Evolutionary conservation across 2,888 invertebrate species (phyloP), one percentile per base, ranked within the genome.

Genomic region (Dilophus febrilis): DNA sequence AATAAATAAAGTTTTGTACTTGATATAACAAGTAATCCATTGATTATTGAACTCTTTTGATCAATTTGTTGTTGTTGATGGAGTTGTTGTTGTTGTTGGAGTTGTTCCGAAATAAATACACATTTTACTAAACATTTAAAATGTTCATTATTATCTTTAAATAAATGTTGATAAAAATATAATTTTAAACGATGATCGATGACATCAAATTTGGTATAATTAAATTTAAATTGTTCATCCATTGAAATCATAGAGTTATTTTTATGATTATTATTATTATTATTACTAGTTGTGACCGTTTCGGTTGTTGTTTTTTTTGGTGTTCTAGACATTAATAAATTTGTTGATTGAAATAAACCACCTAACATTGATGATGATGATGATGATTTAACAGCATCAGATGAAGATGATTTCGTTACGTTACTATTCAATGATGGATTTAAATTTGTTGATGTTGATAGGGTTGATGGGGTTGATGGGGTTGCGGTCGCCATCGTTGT

Each of bases 111-210:
- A 22, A 22, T 22, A 6, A 22, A 22, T 22, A 22, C 8, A 22
- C 22, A 4, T 47, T 64, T 64, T 2, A 66, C 57, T 36, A 71
- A 51, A 57, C 69, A 61, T 37, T 67, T 61, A 6, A 72, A 61
- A 42, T 67, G 66, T 51, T 72, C 72, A 26, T 62, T 63, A 41
- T 65, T 59, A 43, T 67, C 64, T 45, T 70, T 65, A 46, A 73
- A 71, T 49, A 71, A 57, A 42, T 59, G 60, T 45, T 70, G 59
- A 51, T 68, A 67, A 29, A 73, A 62, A 51, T 67, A 67, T 4
- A 70, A 54, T 50, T 72, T 72, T n/a, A 73, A 56, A 36, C 72
- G 65, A 48, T 71, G 71, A 55, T 73, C 73, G 14, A 71, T 58
- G 45, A 65, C 62, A 42, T 59, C 59, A 40, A 70, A 72, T 49